These are phyloP conservation scores for Arvicanthis niloticus DNA, from an alignment of 2,113 vertebrate genomes.

Conservation along the genomic window DNA sequence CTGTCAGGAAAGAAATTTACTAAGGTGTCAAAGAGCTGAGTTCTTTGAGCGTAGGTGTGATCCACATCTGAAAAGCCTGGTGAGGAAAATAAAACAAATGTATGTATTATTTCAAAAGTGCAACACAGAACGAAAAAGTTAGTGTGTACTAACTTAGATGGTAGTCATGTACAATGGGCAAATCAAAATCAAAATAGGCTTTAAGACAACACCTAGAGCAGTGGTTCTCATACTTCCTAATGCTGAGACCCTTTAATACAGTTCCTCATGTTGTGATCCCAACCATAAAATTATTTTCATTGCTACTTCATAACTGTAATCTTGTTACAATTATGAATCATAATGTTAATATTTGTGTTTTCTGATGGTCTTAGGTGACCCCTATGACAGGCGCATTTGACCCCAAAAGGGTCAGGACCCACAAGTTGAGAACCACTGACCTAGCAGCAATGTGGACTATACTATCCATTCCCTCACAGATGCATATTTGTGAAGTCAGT, in stretches of 20 bases:
- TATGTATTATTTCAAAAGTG: conserved; percentile 48
- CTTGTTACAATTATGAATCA: not conserved
- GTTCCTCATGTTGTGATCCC: not conserved
- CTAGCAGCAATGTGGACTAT: not conserved
- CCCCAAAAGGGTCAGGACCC: not conserved
- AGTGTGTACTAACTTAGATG: not conserved
- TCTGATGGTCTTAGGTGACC: not conserved
- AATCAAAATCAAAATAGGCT: not conserved
- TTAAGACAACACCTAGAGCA: not conserved
- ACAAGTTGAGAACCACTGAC: not conserved
- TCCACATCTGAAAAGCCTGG: conserved; percentile 98
- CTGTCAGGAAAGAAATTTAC: conserved; percentile 99
- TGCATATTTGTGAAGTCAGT: not conserved
- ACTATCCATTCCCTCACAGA: not conserved
- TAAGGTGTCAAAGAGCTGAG: conserved; percentile 98
- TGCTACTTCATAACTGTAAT: not conserved
- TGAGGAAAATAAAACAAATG: conserved; percentile 67
- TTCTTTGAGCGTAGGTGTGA: conserved; percentile 98
- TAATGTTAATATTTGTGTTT: not conserved
- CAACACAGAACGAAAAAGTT: conserved; percentile 15
- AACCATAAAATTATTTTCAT: not conserved
- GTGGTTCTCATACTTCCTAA: not conserved
- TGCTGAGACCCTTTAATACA: not conserved
- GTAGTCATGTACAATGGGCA: not conserved
- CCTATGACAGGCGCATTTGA: not conserved